Evolutionary conservation across 1,140 invertebrate species (phyloP).

Genomic region (Riptortus pedestris): DNA sequence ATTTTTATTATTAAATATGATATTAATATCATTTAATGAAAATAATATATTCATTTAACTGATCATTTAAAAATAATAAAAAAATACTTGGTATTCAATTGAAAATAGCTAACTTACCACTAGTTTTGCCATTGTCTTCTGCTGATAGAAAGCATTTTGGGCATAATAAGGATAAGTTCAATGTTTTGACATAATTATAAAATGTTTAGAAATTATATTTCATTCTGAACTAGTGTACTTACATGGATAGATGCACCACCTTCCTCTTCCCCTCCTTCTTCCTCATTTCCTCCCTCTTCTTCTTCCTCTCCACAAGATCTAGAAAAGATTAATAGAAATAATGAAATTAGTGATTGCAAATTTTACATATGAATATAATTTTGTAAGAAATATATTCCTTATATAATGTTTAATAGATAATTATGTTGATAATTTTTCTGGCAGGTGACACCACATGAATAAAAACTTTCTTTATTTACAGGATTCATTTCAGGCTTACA

Average conservation of each 20-base stretch:
- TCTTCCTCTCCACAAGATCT: conserved; percentile 93
- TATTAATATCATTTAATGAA: no score
- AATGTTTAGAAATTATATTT: conserved; percentile 29
- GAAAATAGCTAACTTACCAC: conserved; percentile 29
- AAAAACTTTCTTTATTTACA: no score
- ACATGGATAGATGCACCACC: conserved; percentile 90
- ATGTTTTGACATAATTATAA: not conserved
- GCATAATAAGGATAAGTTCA: not conserved
- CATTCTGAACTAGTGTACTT: conserved; percentile 46
- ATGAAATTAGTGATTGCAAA: conserved; percentile 1
- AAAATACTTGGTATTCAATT: no score
- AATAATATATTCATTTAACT: no score
- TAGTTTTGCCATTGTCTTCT: conserved; percentile 33
- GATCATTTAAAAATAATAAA: no score
- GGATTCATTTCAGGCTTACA: no score
- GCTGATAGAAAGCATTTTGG: not conserved
- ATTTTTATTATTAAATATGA: no score
- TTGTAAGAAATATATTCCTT: no score
- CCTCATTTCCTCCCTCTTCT: conserved; percentile 86
- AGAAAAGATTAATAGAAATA: conserved; percentile 33
- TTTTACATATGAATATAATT: no score
- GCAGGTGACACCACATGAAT: no score
- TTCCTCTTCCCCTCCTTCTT: conserved; percentile 66
- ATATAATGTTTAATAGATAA: no score
- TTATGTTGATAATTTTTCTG: no score